Evolutionary conservation across 2,888 invertebrate species (phyloP).

Genomic region (Microctonus aethiopoides): DNA sequence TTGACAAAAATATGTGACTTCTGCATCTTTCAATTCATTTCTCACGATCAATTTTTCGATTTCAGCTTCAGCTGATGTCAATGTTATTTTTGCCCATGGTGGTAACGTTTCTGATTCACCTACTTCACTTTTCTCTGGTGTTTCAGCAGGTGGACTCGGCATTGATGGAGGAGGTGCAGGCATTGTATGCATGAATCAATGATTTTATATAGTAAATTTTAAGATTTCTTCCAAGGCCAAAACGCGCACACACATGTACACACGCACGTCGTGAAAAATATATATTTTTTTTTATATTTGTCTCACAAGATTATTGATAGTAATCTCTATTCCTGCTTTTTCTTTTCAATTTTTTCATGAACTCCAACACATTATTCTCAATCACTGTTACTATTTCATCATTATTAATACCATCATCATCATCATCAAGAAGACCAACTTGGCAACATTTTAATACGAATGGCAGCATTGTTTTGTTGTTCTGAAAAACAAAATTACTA

Average conservation of each 20-base stretch:
- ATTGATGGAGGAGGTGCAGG: slow-evolving; percentile 59
- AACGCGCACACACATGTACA: background rate
- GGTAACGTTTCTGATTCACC: slow-evolving; percentile 57
- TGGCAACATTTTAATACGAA: background rate
- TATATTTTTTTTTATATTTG: background rate
- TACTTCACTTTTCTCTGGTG: slow-evolving; percentile 55
- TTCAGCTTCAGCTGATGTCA: slow-evolving; percentile 61
- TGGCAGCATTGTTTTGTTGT: slow-evolving; percentile 10
- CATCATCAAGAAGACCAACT: background rate
- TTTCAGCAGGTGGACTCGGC: slow-evolving; percentile 51
- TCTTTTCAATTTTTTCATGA: background rate
- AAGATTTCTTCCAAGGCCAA: slow-evolving; percentile 3
- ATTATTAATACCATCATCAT: background rate
- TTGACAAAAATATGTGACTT: slow-evolving; percentile 63
- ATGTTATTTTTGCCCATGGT: slow-evolving; percentile 62
- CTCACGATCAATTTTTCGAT: slow-evolving; percentile 62
- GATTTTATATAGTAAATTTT: slow-evolving; percentile 11
- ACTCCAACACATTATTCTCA: background rate
- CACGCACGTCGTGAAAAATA: background rate
- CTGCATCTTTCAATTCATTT: slow-evolving; percentile 63
- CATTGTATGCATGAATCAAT: slow-evolving; percentile 44
- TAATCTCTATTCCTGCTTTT: background rate
- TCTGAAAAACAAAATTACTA: background rate
- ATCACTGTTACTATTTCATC: background rate
- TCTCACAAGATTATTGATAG: background rate